Evolutionary conservation across 2,797 vertebrate species (phyloP), one percentile per base, ranked within the genome.

Genomic region (Buphagus erythrorhynchus): DNA sequence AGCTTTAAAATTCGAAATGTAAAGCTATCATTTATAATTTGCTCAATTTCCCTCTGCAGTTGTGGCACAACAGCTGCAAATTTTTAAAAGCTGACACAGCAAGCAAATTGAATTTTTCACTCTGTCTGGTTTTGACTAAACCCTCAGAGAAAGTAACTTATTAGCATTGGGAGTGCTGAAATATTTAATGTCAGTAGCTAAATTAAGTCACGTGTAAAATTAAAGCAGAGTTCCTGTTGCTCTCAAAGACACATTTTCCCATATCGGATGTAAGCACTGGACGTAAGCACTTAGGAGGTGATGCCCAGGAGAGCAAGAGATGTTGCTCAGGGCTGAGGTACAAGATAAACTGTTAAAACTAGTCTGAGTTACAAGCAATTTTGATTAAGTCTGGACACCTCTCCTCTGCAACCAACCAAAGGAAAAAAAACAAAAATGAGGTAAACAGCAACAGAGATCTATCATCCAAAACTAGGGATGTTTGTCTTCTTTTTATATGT

Each of bases 401-500:
- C 16, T 25, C 10, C 11, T 21, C 20, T 5, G 3, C 36, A 75
- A 54, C 49, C 42, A 95, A 3, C 19, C 28, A 85, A 86, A 72
- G 29, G 11, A 52, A 45, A 31, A 11, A 2, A 19, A 33, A 28
- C 2, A 8, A 18, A 75, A 80, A 42, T 35, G 15, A 86, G 28
- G n/a, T 81, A 63, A 79, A 92, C 61, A 86, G 36, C 59, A 79
- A 14, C 38, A 57, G 28, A 75, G 63, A 81, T 59, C 48, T 78
- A 46, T 76, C 71, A 74, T 93, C 76, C 77, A 90, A 90, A 81
- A 89, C 65, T 83, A 24, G 73, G 92, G 91, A 91, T 92, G 67
- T 95, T 97, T 94, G 72, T 97, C 46, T 82, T 94, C 86, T 86
- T 95, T 97, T 86, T 71, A 55, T 86, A 86, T 90, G 95, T 95